Percentiles rank a stretch among this genome's conserved stretches.
These are phyloP conservation scores for Pedetes capensis DNA, from an alignment of 2,113 vertebrate genomes.

Conservation along the genomic window DNA sequence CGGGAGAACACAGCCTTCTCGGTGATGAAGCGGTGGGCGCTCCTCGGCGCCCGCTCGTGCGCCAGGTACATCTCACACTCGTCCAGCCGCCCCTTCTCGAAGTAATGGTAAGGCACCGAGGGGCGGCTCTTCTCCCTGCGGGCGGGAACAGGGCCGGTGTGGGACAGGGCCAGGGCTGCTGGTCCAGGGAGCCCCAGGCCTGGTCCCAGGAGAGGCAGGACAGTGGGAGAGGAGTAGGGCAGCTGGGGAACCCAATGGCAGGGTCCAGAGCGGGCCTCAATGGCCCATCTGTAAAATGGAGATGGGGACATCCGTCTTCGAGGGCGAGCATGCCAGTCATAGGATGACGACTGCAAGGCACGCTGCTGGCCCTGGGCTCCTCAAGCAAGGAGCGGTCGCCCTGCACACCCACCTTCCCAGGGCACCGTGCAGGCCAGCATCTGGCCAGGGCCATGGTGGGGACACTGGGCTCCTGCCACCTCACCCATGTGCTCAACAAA, in stretches of 20 bases:
- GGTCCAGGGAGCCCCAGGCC: neutral
- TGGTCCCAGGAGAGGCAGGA: neutral
- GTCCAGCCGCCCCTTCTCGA: slow-evolving; percentile 87
- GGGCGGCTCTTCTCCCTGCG: slow-evolving; percentile 82
- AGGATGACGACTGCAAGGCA: neutral
- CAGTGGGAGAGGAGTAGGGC: neutral
- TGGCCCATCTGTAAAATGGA: neutral
- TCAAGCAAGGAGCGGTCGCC: neutral
- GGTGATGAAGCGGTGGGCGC: slow-evolving; percentile 95
- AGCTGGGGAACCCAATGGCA: neutral
- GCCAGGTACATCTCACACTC: slow-evolving; percentile 93
- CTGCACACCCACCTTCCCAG: neutral
- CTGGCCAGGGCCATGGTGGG: neutral
- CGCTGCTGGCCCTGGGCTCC: neutral
- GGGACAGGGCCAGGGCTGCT: neutral
- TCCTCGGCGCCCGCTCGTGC: slow-evolving; percentile 86
- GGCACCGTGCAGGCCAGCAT: accelerated
- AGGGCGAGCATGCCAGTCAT: neutral
- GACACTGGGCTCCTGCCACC: neutral
- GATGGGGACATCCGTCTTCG: neutral
- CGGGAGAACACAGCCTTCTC: slow-evolving; percentile 94
- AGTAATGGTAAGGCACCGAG: slow-evolving; percentile 95
- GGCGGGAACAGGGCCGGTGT: neutral
- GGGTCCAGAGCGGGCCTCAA: neutral
- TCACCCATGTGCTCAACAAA: neutral